Evolutionary conservation across 2,888 invertebrate species (phyloP), one percentile per base, ranked within the genome.

Genomic region (Tetramorium bicarinatum): DNA sequence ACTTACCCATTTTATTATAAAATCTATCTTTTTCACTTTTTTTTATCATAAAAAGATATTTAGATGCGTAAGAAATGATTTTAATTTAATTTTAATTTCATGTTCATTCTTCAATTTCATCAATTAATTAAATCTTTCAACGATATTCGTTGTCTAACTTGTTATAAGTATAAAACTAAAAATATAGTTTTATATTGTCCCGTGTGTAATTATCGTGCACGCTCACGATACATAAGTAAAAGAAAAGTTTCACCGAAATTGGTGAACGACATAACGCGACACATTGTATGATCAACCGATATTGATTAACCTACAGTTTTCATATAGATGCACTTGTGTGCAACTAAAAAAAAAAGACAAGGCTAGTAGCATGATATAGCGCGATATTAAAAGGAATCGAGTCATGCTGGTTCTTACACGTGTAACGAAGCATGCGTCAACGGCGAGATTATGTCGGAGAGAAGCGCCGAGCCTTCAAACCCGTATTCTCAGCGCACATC

Each of bases 371-470:
- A 34, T 47, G 74, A 72, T 72, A 52, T 34, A 69, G 34, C 69
- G 13, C n/a, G 34, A 56, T 59, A 74, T 44, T 74, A 75, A 49
- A 75, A 75, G 21, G 38, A 47, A 49, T 34, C 34, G 47, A 75
- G 29, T 56, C 54, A 44, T 54, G 41, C 15, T 54, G 11, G 29
- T 76, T 61, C 49, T 76, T 64, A 44, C 47, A 61, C 34, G 62
- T 38, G 47, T 47, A 76, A 72, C 54, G n/a, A 71, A 56, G 71
- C 21, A 54, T 49, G 25, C 18, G 49, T 64, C 44, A 79, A 79
- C 44, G 54, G 34, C 38, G 41, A 25, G 64, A 79, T 79, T 71
- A 71, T 25, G n/a, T 29, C 15, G 29, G 56, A 47, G 47, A 34
- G 61, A 38, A 79, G 29, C 11, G 38, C 3, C 3, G 15, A 44